Conservation (phyloP, 2,888 invertebrate genomes). For the Mechanitis messenoides region DNA sequence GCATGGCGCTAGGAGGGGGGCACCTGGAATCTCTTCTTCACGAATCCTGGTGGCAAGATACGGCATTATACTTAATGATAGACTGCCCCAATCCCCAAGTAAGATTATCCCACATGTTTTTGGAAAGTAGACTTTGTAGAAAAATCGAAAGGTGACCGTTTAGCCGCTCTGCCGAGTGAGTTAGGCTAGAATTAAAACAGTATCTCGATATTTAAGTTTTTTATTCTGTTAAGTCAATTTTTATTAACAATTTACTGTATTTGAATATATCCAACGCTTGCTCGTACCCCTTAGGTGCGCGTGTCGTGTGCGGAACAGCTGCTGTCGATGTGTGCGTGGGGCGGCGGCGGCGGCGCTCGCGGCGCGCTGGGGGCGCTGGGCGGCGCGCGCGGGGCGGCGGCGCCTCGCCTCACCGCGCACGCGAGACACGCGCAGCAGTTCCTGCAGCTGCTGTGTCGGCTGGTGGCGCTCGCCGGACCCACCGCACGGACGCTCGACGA, state of each 20-base stretch:
- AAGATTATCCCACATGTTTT: slow-evolving; percentile 3
- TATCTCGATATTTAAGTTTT: no score
- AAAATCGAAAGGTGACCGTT: no score
- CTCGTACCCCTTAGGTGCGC: slow-evolving; percentile 71
- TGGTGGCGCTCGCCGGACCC: slow-evolving; percentile 82
- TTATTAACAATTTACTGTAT: no score
- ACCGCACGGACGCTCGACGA: slow-evolving; percentile 81
- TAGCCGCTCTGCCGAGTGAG: no score
- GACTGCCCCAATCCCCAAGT: slow-evolving; percentile 85
- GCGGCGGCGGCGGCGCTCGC: slow-evolving; percentile 75
- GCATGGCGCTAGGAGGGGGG: slow-evolving; percentile 91
- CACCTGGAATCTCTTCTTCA: slow-evolving; percentile 88
- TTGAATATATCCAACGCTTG: no score
- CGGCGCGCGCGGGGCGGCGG: slow-evolving; percentile 52
- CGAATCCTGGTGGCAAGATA: slow-evolving; percentile 91
- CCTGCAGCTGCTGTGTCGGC: slow-evolving; percentile 82
- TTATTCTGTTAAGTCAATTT: no score
- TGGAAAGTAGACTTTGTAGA: background rate
- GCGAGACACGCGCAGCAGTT: slow-evolving; percentile 87
- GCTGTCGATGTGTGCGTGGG: slow-evolving; percentile 88
- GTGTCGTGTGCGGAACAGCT: slow-evolving; percentile 90
- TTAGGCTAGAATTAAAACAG: no score
- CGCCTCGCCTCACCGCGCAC: slow-evolving; percentile 72
- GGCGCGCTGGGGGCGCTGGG: slow-evolving; percentile 54
- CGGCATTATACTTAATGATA: slow-evolving; percentile 91